Evolutionary conservation across 2,113 vertebrate genomes (phyloP).

Genomic region (Lophius piscatorius): DNA sequence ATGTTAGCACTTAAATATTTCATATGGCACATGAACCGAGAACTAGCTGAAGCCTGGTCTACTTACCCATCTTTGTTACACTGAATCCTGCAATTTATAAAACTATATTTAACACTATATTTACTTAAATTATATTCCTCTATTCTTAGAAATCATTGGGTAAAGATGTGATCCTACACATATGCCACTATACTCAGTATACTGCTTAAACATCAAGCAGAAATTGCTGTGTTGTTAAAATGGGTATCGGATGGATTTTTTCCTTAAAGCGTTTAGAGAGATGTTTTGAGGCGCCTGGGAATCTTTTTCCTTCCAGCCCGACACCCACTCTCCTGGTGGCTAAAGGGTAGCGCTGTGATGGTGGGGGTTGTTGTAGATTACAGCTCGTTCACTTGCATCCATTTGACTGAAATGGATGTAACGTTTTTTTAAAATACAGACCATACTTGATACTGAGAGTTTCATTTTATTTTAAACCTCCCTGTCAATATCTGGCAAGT

Average conservation of each 20-base stretch:
- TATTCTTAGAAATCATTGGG: not conserved
- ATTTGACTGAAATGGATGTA: constrained; percentile 47
- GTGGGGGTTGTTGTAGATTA: constrained; percentile 39
- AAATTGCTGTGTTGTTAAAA: not conserved
- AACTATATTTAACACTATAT: constrained; percentile 37
- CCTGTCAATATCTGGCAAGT: constrained; percentile 20
- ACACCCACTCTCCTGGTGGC: constrained; percentile 55
- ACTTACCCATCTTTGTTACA: constrained; percentile 36
- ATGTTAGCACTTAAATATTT: constrained; percentile 69
- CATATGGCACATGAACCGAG: constrained; percentile 51
- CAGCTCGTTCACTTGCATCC: constrained; percentile 35
- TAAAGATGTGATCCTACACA: constrained; percentile 6
- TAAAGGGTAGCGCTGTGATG: constrained; percentile 41
- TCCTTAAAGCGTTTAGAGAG: constrained; percentile 24
- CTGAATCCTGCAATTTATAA: constrained; percentile 42
- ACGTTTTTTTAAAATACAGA: constrained; percentile 20
- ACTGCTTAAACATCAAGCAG: not conserved
- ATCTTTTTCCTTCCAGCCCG: constrained; percentile 31
- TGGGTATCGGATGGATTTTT: constrained; percentile 1
- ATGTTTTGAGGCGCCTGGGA: constrained; percentile 50
- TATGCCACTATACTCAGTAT: not conserved
- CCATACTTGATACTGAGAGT: constrained; percentile 7
- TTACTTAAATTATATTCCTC: constrained; percentile 33
- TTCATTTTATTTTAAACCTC: constrained; percentile 20
- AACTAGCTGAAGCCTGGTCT: constrained; percentile 45